Conservation (phyloP, 1,140 invertebrate genomes). For the Agraylea sexmaculata region DNA sequence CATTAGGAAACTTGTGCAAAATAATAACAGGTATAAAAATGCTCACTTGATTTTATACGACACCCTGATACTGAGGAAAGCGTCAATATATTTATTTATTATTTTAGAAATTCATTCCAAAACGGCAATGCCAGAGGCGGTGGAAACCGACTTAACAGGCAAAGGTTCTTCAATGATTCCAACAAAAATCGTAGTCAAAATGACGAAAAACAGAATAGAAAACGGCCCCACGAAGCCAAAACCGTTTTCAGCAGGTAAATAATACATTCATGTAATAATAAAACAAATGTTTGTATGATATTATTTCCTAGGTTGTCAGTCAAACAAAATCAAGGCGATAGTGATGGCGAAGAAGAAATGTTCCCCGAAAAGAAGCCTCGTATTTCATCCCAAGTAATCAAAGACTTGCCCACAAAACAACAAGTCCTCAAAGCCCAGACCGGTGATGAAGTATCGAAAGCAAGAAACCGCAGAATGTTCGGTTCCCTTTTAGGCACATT, state of each 20-base stretch:
- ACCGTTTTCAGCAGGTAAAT: constrained; percentile 38
- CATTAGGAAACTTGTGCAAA: too few relatives aligned
- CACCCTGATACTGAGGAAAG: too few relatives aligned
- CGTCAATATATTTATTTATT: too few relatives aligned
- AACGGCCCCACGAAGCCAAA: constrained; percentile 38
- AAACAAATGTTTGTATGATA: too few relatives aligned
- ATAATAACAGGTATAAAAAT: too few relatives aligned
- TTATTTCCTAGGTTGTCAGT: constrained; percentile 29
- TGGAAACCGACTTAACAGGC: constrained; percentile 23
- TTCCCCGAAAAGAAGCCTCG: constrained; percentile 26
- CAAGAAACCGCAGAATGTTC: constrained; percentile 88
- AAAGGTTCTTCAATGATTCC: constrained; percentile 28
- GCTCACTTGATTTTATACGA: too few relatives aligned
- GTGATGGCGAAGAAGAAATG: constrained; percentile 34
- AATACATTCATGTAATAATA: constrained; percentile 7
- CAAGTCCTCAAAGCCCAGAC: constrained; percentile 59
- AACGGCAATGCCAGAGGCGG: constrained; percentile 31
- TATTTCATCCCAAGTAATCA: constrained; percentile 33
- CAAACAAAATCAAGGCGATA: constrained; percentile 26
- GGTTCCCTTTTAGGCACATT: constrained; percentile 86
- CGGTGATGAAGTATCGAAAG: constrained; percentile 70
- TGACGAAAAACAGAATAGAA: constrained; percentile 27
- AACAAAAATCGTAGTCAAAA: constrained; percentile 28
- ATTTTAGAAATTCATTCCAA: too few relatives aligned
- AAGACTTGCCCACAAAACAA: constrained; percentile 34